Percentiles rank a stretch among this genome's conserved stretches.
Evolutionary conservation across 2,797 vertebrate species (phyloP).

Genomic region (Paramormyrops hopkinsi): DNA sequence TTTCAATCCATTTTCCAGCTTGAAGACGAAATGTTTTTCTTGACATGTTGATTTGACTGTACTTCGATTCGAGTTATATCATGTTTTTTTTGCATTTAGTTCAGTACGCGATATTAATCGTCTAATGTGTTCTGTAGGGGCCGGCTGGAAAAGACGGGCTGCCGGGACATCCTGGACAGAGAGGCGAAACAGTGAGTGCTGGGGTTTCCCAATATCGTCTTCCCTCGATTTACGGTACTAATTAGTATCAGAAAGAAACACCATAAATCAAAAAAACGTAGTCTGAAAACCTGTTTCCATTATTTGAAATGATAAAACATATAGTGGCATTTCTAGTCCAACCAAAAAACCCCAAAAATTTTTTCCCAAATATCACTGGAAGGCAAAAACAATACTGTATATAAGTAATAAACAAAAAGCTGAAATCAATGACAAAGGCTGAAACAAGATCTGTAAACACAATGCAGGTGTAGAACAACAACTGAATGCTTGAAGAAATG

Average conservation of each 20-base stretch:
- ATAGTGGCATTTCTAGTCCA: background rate
- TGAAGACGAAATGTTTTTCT: background rate
- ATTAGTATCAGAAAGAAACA: background rate
- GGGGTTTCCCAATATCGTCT: background rate
- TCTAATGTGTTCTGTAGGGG: constrained; percentile 47
- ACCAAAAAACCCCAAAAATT: background rate
- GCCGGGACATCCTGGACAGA: constrained; percentile 92
- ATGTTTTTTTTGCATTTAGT: background rate
- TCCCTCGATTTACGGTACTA: background rate
- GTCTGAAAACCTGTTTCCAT: background rate
- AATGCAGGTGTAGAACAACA: background rate
- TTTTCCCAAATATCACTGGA: background rate
- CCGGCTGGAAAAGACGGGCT: constrained; percentile 78
- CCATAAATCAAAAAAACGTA: background rate
- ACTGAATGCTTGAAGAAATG: background rate
- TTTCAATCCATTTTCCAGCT: background rate
- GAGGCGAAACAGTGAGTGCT: constrained; percentile 88
- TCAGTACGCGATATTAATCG: background rate
- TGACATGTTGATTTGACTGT: background rate
- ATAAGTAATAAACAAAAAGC: background rate
- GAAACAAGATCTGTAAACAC: background rate
- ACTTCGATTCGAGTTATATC: background rate
- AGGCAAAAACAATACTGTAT: background rate
- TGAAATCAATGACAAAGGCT: background rate
- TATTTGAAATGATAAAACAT: background rate